Evolutionary conservation across 2,888 invertebrate genomes (phyloP).

Genomic region (Trachelus iudaicus): DNA sequence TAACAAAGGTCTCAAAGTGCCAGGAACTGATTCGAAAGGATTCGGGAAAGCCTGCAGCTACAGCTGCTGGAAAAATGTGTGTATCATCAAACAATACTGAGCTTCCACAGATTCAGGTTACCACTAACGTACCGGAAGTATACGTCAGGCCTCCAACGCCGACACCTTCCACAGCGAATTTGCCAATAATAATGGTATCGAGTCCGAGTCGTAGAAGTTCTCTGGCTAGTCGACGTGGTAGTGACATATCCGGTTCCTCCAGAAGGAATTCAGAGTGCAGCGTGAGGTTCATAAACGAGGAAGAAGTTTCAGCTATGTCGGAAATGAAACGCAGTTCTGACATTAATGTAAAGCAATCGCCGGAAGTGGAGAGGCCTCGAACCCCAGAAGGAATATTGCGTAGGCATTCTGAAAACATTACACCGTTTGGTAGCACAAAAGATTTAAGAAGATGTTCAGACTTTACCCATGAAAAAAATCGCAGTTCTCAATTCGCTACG

Average conservation of each 20-base stretch:
- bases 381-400: slow-evolving; percentile 45
- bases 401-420: slow-evolving; percentile 53
- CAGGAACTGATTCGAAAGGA: slow-evolving; percentile 11
- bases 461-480: slow-evolving; percentile 55
- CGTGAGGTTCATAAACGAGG: slow-evolving; percentile 53
- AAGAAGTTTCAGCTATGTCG: slow-evolving; percentile 25
- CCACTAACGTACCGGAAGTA: slow-evolving; percentile 60
- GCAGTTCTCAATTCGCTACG: slow-evolving; percentile 58
- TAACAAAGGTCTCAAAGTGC: slow-evolving; percentile 9
- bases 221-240: slow-evolving; percentile 53
- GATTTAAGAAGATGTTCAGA: slow-evolving; percentile 58
- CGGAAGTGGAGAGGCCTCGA: slow-evolving; percentile 31
- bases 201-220: slow-evolving; percentile 60
- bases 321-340: slow-evolving; percentile 29
- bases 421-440: slow-evolving; percentile 48
- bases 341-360: slow-evolving; percentile 33
- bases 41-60: not conserved
- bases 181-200: slow-evolving; percentile 60
- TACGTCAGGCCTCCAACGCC: slow-evolving; percentile 61
- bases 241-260: slow-evolving; percentile 40
- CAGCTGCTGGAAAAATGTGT: not conserved
- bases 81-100: not conserved
- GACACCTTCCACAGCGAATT: slow-evolving; percentile 53
- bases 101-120: slow-evolving; percentile 32
- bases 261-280: slow-evolving; percentile 58